These are phyloP conservation scores for Gavia stellata DNA, from an alignment of 2,113 vertebrate genomes.

Conservation along the genomic window DNA sequence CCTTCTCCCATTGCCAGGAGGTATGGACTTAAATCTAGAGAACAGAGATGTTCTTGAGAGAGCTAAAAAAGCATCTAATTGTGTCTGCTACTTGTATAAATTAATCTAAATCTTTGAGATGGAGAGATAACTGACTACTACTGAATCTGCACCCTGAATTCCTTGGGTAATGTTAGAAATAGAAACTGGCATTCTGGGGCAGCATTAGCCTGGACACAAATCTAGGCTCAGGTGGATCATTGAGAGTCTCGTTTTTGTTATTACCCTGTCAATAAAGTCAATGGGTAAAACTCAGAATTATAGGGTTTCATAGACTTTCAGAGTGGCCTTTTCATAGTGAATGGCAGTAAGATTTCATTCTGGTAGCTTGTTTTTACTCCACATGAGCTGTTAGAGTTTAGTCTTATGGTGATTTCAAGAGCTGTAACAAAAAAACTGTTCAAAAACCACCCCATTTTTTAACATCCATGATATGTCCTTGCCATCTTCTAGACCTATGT, in stretches of 20 bases:
- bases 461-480: neutral
- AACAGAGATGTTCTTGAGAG: neutral
- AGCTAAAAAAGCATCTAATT: neutral
- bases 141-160: neutral
- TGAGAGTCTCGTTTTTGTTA: neutral
- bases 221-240: neutral
- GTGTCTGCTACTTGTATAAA: neutral
- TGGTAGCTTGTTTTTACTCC: neutral
- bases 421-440: neutral
- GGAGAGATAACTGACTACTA: neutral
- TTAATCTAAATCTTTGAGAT: neutral
- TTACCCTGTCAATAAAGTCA: neutral
- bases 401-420: neutral
- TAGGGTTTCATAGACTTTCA: neutral
- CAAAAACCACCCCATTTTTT: fast-evolving
- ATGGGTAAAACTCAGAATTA: neutral
- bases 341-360: neutral
- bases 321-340: neutral
- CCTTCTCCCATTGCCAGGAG: neutral
- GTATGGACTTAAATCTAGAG: neutral
- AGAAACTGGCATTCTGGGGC: neutral
- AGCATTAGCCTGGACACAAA: neutral
- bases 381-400: neutral
- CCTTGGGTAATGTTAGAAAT: neutral
- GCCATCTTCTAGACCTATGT: neutral